Conservation (phyloP, 2,888 invertebrate species). For the Tigriopus californicus region DNA sequence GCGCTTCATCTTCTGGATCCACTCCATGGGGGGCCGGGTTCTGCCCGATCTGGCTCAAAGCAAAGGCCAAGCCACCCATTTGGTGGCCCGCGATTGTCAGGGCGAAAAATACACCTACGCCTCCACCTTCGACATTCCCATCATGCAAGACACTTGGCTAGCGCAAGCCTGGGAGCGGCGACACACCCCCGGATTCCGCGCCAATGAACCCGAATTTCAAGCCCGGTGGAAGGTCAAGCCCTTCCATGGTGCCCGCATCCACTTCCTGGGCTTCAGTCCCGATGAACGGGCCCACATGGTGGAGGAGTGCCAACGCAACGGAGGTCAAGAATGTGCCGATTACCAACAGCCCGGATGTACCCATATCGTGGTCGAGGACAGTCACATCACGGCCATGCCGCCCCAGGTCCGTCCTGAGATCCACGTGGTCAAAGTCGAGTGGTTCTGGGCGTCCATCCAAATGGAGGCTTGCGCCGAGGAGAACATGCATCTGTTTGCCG, state of each 20-base stretch:
- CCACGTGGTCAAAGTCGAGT: conserved; percentile 70
- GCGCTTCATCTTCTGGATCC: conserved; percentile 66
- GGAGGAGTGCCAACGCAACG: conserved; percentile 66
- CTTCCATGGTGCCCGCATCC: conserved; percentile 66
- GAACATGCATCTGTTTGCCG: conserved; percentile 66
- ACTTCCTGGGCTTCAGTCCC: conserved; percentile 71
- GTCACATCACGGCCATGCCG: conserved; percentile 43
- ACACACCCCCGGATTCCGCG: conserved; percentile 39
- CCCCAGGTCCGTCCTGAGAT: conserved; percentile 45
- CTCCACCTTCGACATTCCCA: conserved; percentile 66
- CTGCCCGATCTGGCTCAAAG: conserved; percentile 64
- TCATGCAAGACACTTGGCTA: conserved; percentile 75
- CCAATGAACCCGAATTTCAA: conserved; percentile 29
- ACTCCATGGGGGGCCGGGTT: conserved; percentile 91
- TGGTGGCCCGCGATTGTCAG: conserved; percentile 69
- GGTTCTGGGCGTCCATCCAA: conserved; percentile 97
- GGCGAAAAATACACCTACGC: conserved; percentile 90
- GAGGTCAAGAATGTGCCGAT: conserved; percentile 35
- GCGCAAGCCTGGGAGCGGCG: conserved; percentile 65
- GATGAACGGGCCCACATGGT: conserved; percentile 83
- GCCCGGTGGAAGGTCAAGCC: conserved; percentile 54
- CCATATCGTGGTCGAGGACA: conserved; percentile 56
- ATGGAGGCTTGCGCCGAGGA: conserved; percentile 84
- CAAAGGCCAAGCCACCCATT: conserved; percentile 58
- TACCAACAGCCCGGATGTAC: not conserved